Evolutionary conservation across 2,888 invertebrate species (phyloP).

Genomic region (Lingula anatina): DNA sequence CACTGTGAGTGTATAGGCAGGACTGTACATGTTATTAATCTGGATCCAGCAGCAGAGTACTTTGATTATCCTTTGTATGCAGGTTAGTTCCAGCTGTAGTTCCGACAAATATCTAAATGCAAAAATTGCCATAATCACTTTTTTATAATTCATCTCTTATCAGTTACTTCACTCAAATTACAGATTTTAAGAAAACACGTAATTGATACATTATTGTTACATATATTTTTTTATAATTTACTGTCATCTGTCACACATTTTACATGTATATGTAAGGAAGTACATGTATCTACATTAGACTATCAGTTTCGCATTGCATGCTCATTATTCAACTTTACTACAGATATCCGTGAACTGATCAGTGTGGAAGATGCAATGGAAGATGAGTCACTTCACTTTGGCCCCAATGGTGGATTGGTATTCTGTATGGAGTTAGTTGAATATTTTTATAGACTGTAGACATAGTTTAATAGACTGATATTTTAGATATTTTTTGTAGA

Average conservation of each 20-base stretch:
- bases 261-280: no score
- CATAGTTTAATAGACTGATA: neutral
- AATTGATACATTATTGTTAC: no score
- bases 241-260: no score
- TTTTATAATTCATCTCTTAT: no score
- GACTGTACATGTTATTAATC: constrained; percentile 80
- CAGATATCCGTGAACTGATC: constrained; percentile 68
- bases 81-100: constrained; percentile 49
- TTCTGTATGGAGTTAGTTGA: constrained; percentile 82
- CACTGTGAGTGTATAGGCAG: constrained; percentile 74
- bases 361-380: constrained; percentile 92
- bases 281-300: no score
- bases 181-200: no score
- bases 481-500: neutral
- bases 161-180: neutral
- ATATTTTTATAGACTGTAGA: neutral
- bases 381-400: constrained; percentile 85
- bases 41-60: constrained; percentile 96
- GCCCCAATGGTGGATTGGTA: constrained; percentile 94
- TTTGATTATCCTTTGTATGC: constrained; percentile 85
- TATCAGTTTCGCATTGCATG: no score
- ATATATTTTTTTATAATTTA: no score
- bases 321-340: no score
- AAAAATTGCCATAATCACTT: no score
- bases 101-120: no score